A percentile compares a stretch with the other conserved stretches of the same genome.
These are phyloP conservation scores for Oryzaephilus surinamensis DNA, from an alignment of 1,140 invertebrate species.

Conservation along the genomic window DNA sequence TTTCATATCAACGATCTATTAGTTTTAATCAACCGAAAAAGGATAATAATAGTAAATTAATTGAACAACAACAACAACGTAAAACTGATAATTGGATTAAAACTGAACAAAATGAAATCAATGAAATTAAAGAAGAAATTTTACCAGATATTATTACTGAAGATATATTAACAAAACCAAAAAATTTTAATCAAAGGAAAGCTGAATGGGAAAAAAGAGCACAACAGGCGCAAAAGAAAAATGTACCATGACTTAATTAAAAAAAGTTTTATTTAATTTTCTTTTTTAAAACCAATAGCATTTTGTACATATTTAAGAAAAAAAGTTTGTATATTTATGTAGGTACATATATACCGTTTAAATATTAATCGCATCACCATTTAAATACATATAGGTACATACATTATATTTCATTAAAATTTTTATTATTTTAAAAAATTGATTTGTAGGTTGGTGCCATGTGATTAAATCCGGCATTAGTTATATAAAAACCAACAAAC, in stretches of 20 bases:
- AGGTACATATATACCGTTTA: too few species aligned
- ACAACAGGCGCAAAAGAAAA: conserved; percentile 46
- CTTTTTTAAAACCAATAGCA: conserved; percentile 1
- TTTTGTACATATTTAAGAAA: conserved; percentile 2
- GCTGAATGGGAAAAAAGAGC: conserved; percentile 64
- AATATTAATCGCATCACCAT: too few species aligned
- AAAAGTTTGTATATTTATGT: neutral
- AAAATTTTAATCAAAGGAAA: conserved; percentile 58
- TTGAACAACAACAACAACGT: neutral
- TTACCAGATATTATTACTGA: conserved; percentile 38
- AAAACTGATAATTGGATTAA: conserved; percentile 10
- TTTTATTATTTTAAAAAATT: conserved; percentile 2
- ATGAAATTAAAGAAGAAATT: too few species aligned
- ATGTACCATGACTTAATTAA: conserved; percentile 10
- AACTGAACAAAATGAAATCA: conserved; percentile 24
- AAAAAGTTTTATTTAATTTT: neutral
- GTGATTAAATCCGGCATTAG: conserved; percentile 16
- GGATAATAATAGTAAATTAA: neutral
- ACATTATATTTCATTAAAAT: neutral
- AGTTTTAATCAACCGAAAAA: conserved; percentile 21
- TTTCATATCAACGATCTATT: conserved; percentile 18
- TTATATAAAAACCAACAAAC: too few species aligned
- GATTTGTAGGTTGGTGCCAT: conserved; percentile 14
- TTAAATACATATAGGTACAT: neutral
- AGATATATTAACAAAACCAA: conserved; percentile 45